Conservation (phyloP, 2,797 vertebrate genomes). For the Sparus aurata region DNA sequence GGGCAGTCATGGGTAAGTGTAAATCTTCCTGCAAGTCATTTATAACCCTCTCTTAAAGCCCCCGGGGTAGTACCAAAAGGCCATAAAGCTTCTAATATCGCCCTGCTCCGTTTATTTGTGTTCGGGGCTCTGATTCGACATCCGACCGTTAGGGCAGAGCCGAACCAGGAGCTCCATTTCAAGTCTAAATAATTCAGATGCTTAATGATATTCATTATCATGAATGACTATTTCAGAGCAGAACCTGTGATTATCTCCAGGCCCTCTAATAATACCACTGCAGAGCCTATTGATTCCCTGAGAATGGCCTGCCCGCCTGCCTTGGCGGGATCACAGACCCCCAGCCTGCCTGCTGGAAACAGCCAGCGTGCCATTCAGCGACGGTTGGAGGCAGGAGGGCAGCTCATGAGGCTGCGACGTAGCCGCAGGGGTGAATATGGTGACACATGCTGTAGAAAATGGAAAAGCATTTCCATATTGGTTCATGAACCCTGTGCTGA, state of each 20-base stretch:
- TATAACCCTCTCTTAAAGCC: slow-evolving; percentile 14
- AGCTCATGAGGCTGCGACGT: slow-evolving; percentile 24
- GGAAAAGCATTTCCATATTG: slow-evolving; percentile 18
- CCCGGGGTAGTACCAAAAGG: slow-evolving; percentile 17
- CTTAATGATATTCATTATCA: slow-evolving; percentile 73
- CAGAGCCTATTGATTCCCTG: slow-evolving; percentile 72
- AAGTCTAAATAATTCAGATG: slow-evolving; percentile 71
- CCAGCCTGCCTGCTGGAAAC: slow-evolving; percentile 35
- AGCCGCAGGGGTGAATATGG: slow-evolving; percentile 36
- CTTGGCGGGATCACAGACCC: slow-evolving; percentile 41
- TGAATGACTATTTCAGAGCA: slow-evolving; percentile 56
- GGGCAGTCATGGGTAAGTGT: slow-evolving; percentile 14
- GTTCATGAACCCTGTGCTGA: slow-evolving; percentile 22
- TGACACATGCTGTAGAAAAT: slow-evolving; percentile 15
- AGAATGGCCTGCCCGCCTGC: slow-evolving; percentile 46
- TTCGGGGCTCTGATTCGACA: slow-evolving; percentile 20
- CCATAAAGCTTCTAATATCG: slow-evolving; percentile 37
- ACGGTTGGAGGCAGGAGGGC: slow-evolving; percentile 36
- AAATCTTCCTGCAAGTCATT: slow-evolving; percentile 47
- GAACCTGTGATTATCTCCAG: slow-evolving; percentile 71
- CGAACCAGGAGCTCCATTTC: slow-evolving; percentile 54
- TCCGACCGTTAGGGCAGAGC: slow-evolving; percentile 36
- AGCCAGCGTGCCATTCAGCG: slow-evolving; percentile 53
- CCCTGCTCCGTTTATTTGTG: slow-evolving; percentile 35
- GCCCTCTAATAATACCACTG: slow-evolving; percentile 65